A percentile compares a stretch with the other conserved stretches of the same genome.
Evolutionary conservation across 2,797 vertebrate species (phyloP).

Genomic region (Galagoides demidoff): DNA sequence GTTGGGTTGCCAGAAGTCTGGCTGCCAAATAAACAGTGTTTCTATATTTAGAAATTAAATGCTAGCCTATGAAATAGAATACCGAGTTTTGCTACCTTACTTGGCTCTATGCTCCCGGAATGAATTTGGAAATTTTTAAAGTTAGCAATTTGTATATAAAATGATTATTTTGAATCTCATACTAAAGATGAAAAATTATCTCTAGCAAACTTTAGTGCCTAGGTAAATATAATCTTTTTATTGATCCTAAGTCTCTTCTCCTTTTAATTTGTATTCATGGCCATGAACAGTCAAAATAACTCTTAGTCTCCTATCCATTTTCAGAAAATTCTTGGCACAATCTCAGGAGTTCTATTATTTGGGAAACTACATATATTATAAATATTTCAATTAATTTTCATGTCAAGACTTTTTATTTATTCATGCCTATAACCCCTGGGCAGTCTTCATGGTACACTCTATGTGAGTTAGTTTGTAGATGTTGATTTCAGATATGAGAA

Average conservation of each 20-base stretch:
- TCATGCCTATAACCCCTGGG: conserved; percentile 8
- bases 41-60: conserved; percentile 65
- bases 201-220: neutral
- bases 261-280: neutral
- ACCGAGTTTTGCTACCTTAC: neutral
- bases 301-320: neutral
- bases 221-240: neutral
- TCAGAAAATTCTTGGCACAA: conserved; percentile 2
- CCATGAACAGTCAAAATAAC: neutral
- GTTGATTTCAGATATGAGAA: neutral
- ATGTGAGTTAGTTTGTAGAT: neutral
- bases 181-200: neutral
- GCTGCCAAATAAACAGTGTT: neutral
- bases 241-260: neutral
- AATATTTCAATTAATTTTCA: conserved; percentile 44
- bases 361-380: conserved; percentile 10
- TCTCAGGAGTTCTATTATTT: neutral
- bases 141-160: neutral
- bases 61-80: neutral
- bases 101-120: neutral
- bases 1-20: neutral
- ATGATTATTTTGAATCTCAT: neutral
- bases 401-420: conserved; percentile 23
- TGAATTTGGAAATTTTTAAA: conserved; percentile 20
- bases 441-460: neutral